These are phyloP conservation scores for Penelope pileata DNA, from an alignment of 2,113 vertebrate species.

Conservation along the genomic window DNA sequence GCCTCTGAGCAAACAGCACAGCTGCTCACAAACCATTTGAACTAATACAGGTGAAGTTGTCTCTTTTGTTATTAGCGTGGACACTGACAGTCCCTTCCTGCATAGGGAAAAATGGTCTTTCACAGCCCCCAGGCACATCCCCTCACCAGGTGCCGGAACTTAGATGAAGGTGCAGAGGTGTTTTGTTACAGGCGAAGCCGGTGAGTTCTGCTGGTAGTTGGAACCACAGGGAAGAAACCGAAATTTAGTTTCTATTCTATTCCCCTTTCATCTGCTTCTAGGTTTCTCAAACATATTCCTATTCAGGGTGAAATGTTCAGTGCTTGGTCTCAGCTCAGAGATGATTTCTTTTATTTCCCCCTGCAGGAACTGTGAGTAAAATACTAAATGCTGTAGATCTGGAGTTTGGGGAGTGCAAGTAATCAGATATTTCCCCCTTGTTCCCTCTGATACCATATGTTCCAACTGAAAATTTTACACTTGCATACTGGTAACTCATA, in stretches of 20 bases:
- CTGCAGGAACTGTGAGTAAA: conserved; percentile 65
- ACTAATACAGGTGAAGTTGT: not conserved
- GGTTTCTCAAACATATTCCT: conserved; percentile 53
- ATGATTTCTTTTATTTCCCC: conserved; percentile 72
- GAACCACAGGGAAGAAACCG: not conserved
- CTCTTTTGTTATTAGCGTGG: not conserved
- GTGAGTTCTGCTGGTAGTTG: not conserved
- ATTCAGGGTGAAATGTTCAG: conserved; percentile 64
- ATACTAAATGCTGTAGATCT: conserved; percentile 49
- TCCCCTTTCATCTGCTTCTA: conserved; percentile 27
- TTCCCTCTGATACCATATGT: conserved; percentile 67
- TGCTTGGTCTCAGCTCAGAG: conserved; percentile 65
- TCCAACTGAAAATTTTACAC: conserved; percentile 65
- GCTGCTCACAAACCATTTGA: not conserved
- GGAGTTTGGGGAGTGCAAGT: conserved; percentile 51
- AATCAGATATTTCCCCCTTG: conserved; percentile 66
- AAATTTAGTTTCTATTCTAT: conserved; percentile 19
- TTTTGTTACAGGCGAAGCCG: not conserved
- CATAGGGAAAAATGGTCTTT: not conserved
- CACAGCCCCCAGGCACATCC: not conserved
- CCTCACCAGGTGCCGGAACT: not conserved
- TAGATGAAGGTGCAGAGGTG: not conserved
- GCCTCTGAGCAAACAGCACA: not conserved
- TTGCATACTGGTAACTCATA: conserved; percentile 64
- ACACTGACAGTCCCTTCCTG: not conserved